phyloP scores from a whole-genome alignment of 2,888 invertebrate species.

The Drosophila cracens region DNA sequence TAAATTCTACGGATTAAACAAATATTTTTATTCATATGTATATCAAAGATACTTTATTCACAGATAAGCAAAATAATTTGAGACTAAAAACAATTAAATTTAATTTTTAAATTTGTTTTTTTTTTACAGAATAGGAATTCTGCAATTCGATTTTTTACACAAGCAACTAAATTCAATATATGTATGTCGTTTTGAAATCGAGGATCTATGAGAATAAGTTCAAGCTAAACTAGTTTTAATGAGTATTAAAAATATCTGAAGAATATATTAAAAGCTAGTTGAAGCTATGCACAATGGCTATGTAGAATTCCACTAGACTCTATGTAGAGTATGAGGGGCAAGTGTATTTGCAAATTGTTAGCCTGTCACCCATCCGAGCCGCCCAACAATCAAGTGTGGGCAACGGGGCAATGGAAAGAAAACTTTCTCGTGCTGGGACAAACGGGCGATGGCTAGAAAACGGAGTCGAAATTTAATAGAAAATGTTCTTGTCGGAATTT shows the following conservation, averaged over 20 bases:
- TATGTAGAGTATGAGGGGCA: not conserved
- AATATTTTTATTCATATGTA: not conserved
- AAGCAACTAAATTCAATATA: not conserved
- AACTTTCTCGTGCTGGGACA: slow-evolving; percentile 72
- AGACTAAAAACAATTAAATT: not conserved
- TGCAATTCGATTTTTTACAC: not conserved
- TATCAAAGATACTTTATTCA: not conserved
- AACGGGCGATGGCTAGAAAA: slow-evolving; percentile 53
- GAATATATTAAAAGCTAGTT: not conserved
- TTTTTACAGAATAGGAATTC: not conserved
- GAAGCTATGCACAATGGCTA: not conserved
- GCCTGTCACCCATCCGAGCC: slow-evolving; percentile 41
- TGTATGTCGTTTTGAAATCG: not conserved
- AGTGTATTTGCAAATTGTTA: slow-evolving; percentile 48
- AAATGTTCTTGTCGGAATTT: slow-evolving; percentile 82
- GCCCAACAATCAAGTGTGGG: slow-evolving; percentile 29
- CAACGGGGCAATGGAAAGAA: slow-evolving; percentile 63
- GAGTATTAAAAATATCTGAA: not conserved
- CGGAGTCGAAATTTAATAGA: slow-evolving; percentile 75
- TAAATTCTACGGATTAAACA: not conserved
- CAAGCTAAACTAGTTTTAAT: not conserved
- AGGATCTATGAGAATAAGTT: not conserved
- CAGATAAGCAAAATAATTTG: not conserved
- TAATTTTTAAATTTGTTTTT: not conserved
- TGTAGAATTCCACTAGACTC: not conserved